Evolutionary conservation across 2,888 invertebrate species (phyloP), one percentile per base, ranked within the genome.

Genomic region (Eilema depressum): DNA sequence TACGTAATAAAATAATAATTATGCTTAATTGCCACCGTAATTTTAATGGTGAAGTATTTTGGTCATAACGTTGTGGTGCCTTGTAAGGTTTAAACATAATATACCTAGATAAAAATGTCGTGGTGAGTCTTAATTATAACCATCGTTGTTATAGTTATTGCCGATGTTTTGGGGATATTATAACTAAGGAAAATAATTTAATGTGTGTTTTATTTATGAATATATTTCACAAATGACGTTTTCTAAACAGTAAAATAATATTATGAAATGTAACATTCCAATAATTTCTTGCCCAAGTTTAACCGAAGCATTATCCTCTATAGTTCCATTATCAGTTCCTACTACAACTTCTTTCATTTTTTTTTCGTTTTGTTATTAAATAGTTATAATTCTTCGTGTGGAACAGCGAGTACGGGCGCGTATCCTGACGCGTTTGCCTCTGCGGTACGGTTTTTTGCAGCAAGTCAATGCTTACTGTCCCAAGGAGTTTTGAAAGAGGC

Each of bases 351-450:
- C 1, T 11, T 30, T n/a, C 7, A 30, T 56, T n/a, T 37, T 64
- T 23, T 20, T 28, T 7, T 1, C 61, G 26, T 74, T 37, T 65
- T 26, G 25, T 33, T 3, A 23, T 14, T 23, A 30, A n/a, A 1
- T 7, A 79, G 79, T 68, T 75, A 25, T 37, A 72, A 66, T 62
- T 23, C 68, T 57, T 69, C 77, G 25, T 79, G 79, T 63, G 1
- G 33, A 0, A 53, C 66, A 57, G 70, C 75, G 8, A 61, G 69
- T 3, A 73, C 72, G 0, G 79, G 75, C 7, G 26, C 41, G 0
- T 69, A 66, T 65, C 28, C 64, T 47, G 60, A 71, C 11, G 62
- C 57, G 8, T 79, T 78, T 17, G 69, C 73, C 4, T 63, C 74
- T 60, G 74, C 74, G 0, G 37, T 77, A 0, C 66, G 73, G 8